Evolutionary conservation across 2,113 vertebrate genomes (phyloP).

Genomic region (Rhea pennata): DNA sequence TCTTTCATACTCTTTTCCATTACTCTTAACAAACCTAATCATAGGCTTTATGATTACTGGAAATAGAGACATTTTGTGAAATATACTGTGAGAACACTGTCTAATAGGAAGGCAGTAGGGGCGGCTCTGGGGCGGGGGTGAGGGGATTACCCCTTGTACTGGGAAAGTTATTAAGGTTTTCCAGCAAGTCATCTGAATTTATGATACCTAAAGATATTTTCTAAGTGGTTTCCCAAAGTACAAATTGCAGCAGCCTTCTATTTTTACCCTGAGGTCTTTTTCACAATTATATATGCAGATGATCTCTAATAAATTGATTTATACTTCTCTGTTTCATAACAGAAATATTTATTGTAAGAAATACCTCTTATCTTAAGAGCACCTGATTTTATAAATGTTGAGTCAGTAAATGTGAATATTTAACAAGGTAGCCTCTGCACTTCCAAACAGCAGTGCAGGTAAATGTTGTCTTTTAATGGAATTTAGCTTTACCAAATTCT

Average conservation of each 20-base stretch:
- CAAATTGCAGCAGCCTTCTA: conserved; percentile 1
- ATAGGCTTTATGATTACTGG: neutral
- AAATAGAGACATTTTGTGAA: neutral
- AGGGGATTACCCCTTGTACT: neutral
- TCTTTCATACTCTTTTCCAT: neutral
- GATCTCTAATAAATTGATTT: conserved; percentile 42
- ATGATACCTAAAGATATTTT: neutral
- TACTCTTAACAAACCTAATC: neutral
- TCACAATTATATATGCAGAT: neutral
- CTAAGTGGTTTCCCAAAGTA: neutral
- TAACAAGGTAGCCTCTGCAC: neutral
- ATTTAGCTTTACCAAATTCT: neutral
- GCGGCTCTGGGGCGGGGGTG: no score
- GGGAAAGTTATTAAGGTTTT: neutral
- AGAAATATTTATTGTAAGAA: conserved; percentile 22
- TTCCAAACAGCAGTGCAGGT: neutral
- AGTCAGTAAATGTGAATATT: neutral
- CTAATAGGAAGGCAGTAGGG: neutral
- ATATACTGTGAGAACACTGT: neutral
- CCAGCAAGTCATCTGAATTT: conserved; percentile 20
- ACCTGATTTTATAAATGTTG: conserved; percentile 3
- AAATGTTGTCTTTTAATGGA: neutral
- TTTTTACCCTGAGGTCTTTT: neutral
- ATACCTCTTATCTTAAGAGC: neutral
- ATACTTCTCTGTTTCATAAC: conserved; percentile 5